phyloP scores from a whole-genome alignment of 2,888 invertebrate species.

The Nephrotoma flavescens region DNA sequence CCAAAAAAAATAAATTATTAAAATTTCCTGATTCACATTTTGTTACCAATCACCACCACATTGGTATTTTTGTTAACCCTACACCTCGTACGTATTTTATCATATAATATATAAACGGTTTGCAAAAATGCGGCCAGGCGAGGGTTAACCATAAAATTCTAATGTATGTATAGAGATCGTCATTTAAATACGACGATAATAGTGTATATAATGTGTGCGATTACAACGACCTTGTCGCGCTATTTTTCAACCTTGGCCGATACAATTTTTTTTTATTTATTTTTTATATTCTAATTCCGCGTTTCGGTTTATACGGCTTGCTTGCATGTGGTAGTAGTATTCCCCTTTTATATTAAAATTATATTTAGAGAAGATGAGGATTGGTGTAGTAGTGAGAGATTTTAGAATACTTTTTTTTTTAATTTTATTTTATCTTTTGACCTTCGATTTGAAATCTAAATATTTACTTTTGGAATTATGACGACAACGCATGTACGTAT shows the following conservation, averaged over 20 bases:
- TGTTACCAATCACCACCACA: constrained; percentile 3
- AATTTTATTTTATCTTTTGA: neutral
- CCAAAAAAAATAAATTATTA: neutral
- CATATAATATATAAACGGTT: neutral
- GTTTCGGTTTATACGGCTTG: neutral
- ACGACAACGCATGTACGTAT: neutral
- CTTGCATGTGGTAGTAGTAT: neutral
- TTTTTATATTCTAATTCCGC: neutral
- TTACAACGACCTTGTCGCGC: constrained; percentile 28
- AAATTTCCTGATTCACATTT: neutral
- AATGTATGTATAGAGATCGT: neutral
- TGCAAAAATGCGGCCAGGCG: neutral
- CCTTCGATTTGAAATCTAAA: neutral
- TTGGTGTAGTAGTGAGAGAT: neutral
- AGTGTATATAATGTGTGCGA: neutral
- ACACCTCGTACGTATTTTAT: neutral
- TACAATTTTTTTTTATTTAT: neutral
- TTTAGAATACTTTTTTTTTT: neutral
- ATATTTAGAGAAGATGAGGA: neutral
- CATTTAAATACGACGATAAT: neutral
- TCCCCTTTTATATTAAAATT: neutral
- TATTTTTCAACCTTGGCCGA: constrained; percentile 31
- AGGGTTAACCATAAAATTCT: neutral
- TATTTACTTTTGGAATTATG: neutral
- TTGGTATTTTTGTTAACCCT: neutral